Base-by-base conservation (phyloP, 1,140 invertebrate species). In the Nylanderia fulva region DNA sequence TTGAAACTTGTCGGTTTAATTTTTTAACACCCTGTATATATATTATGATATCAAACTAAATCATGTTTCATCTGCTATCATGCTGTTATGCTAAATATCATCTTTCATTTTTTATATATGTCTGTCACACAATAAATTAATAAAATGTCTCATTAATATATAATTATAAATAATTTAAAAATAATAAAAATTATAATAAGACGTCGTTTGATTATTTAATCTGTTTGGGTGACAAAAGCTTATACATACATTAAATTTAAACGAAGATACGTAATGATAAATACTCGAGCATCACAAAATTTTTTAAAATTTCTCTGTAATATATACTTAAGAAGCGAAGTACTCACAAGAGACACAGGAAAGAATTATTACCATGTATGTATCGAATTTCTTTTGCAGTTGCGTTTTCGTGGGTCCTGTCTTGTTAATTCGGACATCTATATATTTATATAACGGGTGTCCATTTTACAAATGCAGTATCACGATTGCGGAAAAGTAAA, bases 381-480 rank as follows among this genome's bases (percentile, higher is more conserved):
- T 48, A 13, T 64, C 15, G 29, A 66, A 45, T 21, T 54, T 2
- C 4, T 11, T 13, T 21, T 36, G 56, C 8, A 66, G 3, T 54
- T 77, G 5, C 33, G n/a, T 68, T 54, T 36, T 54, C 64, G 45
- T 74, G 54, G 36, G 9, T 76, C 1, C 54, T 52, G 52, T 86
- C 11, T 76, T 39, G 42, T 45, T 66, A 74, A 33, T 61, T 1
- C 36, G 39, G 21, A 76, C 42, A 76, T 52, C 29, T 15, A n/a
- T 33, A 42, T 15, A 48, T 75, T 6, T 42, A 63, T 42, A 21
- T 52, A 66, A 2, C 33, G 13, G 39, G 15, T 27, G 21, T 61
- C 63, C 18, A 72, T 86, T 89, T 86, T 45, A 82, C n/a, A n/a
- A n/a, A 61, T 85, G 54, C 66, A 74, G 69, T 52, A 63, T 4